phyloP scores from a whole-genome alignment of 1,140 invertebrate species.

The Caerostris darwini region DNA sequence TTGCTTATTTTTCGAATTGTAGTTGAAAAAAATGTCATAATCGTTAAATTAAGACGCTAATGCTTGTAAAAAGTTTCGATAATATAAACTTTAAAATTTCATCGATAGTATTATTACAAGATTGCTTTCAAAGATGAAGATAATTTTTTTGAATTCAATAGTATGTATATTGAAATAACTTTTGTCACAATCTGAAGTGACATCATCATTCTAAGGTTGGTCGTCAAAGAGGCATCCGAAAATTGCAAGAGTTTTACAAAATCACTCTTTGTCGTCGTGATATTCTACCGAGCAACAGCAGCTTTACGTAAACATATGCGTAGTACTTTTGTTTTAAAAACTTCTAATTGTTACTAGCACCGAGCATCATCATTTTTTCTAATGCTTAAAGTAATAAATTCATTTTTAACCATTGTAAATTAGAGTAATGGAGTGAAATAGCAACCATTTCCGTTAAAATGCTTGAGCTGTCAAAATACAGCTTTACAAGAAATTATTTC shows the following conservation, averaged over 20 bases:
- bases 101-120: background rate
- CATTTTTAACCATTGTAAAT: background rate
- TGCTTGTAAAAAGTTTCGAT: constrained; percentile 34
- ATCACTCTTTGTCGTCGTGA: background rate
- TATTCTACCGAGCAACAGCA: constrained; percentile 29
- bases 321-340: background rate
- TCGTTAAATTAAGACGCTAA: background rate
- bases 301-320: constrained; percentile 53
- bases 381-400: constrained; percentile 66
- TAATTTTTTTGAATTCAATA: background rate
- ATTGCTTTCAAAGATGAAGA: background rate
- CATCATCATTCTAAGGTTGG: constrained; percentile 52
- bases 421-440: constrained; percentile 23
- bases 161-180: background rate
- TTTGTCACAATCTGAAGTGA: constrained; percentile 4
- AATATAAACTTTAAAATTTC: background rate
- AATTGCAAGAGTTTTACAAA: background rate
- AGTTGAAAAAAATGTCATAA: background rate
- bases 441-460: constrained; percentile 70
- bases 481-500: constrained; percentile 64
- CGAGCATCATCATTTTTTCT: background rate
- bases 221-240: constrained; percentile 57
- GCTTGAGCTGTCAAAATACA: constrained; percentile 32
- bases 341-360: background rate
- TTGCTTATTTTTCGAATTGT: background rate